Conservation (phyloP, 2,113 vertebrate species). For the Phaethon lepturus region DNA sequence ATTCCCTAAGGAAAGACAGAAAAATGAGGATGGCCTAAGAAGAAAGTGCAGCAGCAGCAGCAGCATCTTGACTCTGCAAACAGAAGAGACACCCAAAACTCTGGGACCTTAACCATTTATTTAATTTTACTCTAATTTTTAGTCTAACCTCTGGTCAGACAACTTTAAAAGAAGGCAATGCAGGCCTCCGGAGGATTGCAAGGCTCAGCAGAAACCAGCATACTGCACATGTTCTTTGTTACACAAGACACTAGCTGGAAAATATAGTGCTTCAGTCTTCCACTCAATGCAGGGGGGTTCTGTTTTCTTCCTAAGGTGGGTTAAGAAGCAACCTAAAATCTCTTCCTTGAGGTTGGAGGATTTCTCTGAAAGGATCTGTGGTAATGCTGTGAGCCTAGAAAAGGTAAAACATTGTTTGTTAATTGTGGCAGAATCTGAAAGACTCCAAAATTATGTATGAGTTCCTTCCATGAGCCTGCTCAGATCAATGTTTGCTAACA, state of each 20-base stretch:
- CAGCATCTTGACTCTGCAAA: neutral
- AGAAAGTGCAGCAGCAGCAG: neutral
- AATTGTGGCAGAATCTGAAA: neutral
- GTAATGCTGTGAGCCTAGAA: conserved; percentile 76
- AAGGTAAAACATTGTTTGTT: neutral
- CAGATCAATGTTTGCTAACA: neutral
- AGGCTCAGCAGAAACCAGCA: neutral
- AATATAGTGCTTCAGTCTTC: neutral
- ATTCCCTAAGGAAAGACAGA: neutral
- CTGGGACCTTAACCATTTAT: neutral
- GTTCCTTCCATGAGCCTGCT: neutral
- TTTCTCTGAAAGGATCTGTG: conserved; percentile 75
- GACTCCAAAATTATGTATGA: neutral
- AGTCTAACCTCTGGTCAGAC: neutral
- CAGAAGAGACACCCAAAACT: neutral
- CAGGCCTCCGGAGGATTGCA: neutral
- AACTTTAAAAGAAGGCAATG: neutral
- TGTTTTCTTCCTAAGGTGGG: neutral
- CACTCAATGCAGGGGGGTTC: neutral
- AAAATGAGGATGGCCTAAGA: neutral
- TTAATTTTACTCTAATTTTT: neutral
- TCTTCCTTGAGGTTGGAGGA: conserved; percentile 64
- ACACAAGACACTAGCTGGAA: neutral
- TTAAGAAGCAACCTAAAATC: conserved; percentile 77
- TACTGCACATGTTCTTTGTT: neutral